Evolutionary conservation across 2,888 invertebrate genomes (phyloP), one percentile per base, ranked within the genome.

Genomic region (Formica aserva): DNA sequence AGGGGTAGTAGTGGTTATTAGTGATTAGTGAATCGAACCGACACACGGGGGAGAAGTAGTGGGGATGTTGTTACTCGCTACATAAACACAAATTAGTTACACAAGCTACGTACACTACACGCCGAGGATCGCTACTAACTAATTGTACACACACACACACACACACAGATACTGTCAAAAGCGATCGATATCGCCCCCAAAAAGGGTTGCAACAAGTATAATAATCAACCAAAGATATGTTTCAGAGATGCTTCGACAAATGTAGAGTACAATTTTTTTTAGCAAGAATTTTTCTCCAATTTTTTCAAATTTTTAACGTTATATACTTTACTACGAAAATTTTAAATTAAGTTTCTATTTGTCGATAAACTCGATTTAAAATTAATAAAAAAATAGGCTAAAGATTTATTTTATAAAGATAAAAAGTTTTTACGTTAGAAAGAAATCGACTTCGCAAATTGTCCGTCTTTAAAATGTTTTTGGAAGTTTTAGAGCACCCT

Each of bases 1-100:
- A 87, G 8, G 81, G 66, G 89, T 89, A 87, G 82, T 84, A 84
- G 91, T 91, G 89, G 93, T 91, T 91, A 94, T 94, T 94, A 94
- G 94, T 94, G 92, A 94, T 94, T 94, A 94, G 94, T 94, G 93
- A 93, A 93, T 94, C 92, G 92, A 92, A 92, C 93, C 92, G 91
- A 92, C 92, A 94, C 93, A 92, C 92, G 92, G 89, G 92, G 90
- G 91, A 91, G 92, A 92, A 92, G 92, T 92, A 92, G 91, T 91
- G 91, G 91, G 92, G 89, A n/a, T 77, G 77, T 41, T 93, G 93
- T 94, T 94, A 94, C 94, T 94, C 92, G 94, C 94, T 94, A 94
- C 94, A 93, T 94, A 94, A 94, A 94, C 92, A 94, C 93, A 94
- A 92, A 94, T 94, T 94, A 94, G 94, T 94, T 94, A 94, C 93